These are phyloP conservation scores for Cyprinodon diabolis DNA, from an alignment of 2,797 vertebrate species.

Conservation along the genomic window DNA sequence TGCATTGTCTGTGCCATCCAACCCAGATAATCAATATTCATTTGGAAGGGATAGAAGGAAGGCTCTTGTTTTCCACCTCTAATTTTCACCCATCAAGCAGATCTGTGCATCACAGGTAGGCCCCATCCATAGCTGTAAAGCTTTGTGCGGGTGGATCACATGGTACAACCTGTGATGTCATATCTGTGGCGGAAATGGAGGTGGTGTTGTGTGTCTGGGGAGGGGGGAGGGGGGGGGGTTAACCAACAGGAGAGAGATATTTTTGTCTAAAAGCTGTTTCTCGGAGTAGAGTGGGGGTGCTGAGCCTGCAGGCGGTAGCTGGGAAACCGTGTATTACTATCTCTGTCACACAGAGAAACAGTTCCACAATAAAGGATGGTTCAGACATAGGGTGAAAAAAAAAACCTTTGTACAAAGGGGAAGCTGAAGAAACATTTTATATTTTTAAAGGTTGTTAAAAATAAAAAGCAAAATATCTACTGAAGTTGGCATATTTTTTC, in stretches of 20 bases:
- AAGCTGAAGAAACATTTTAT: neutral
- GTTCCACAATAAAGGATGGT: neutral
- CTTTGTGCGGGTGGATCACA: slow-evolving; percentile 68
- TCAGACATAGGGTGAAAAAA: neutral
- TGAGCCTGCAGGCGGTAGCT: slow-evolving; percentile 34
- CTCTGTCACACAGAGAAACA: slow-evolving; percentile 1
- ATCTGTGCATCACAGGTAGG: slow-evolving; percentile 74
- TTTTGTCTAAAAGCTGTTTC: slow-evolving; percentile 47
- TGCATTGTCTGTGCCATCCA: neutral
- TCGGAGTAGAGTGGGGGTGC: slow-evolving; percentile 38
- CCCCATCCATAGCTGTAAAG: slow-evolving; percentile 54
- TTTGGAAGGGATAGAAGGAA: neutral
- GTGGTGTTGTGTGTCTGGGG: slow-evolving; percentile 19
- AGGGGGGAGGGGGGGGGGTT: slow-evolving; percentile 30
- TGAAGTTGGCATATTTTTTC: neutral
- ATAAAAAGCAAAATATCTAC: neutral
- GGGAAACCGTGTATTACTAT: slow-evolving; percentile 35
- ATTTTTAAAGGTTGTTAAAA: neutral
- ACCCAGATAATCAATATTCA: neutral
- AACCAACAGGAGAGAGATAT: slow-evolving; percentile 57
- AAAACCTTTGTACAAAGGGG: neutral
- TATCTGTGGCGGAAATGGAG: slow-evolving; percentile 62
- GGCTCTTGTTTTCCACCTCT: neutral
- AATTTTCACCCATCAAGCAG: slow-evolving; percentile 36
- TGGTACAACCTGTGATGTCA: slow-evolving; percentile 69